Base-by-base conservation (phyloP, 2,888 invertebrate species). In the Cremastinae sp. region DNA sequence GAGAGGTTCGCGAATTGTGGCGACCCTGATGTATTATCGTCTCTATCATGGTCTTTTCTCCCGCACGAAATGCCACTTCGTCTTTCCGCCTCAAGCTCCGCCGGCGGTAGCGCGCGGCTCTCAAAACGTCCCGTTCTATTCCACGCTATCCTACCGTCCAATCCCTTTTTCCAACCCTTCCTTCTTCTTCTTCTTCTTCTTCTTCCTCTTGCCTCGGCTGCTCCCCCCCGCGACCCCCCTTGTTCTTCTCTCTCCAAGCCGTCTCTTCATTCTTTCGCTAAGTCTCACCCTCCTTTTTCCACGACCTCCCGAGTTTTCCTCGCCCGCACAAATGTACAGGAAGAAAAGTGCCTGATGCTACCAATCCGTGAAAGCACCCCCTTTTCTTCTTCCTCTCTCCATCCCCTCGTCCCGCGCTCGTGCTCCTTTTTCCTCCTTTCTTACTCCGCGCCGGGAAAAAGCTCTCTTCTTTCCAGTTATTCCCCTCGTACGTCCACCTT, bases 31-130 rank as follows among this genome's bases (percentile, higher is more conserved):
- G 76, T 73, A 77, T 77, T 74, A 77, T 77, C 76, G 76, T 73
- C 76, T 77, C 73, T 70, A 74, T 77, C 73, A 77, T 74, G 74
- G 70, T 74, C 69, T 77, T 77, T 77, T 77, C 76, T 70, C 61
- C 61, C 65, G 54, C 76, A 77, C 74, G 76, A 66, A 77, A 74
- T 64, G 73, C 73, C 74, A 74, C 76, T 77, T 73, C 76, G 76
- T 77, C 76, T 77, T 77, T 74, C 70, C 65, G 65, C 53, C 76
- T 77, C 76, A 56, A 77, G 73, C 56, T 49, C 58, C 58, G 54
- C 22, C 61, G 61, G 65, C 74, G 65, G 61, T 43, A 65, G 62
- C 54, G 3, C 34, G n/a, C 34, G 22, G 47, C 68, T 69, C 68
- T 22, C 28, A 41, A 54, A 65, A 69, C 69, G 64, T 54, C 53